Evolutionary conservation across 53 echinoderm and acorn worm species (phyloP).

Genomic region (Patiria pectinifera): DNA sequence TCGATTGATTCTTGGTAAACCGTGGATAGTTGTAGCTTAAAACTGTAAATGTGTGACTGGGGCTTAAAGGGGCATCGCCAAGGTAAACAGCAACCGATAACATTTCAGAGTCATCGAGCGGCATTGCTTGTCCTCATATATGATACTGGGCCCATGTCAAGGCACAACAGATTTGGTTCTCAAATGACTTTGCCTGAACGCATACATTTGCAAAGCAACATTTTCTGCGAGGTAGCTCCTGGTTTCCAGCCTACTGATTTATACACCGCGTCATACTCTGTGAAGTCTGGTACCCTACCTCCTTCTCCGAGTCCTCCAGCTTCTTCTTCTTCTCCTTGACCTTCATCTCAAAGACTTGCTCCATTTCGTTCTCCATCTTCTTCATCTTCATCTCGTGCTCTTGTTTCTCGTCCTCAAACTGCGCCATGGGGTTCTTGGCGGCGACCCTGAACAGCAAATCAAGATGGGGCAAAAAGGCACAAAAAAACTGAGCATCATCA

Average conservation of each 20-base stretch:
- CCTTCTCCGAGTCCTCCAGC: slow-evolving; percentile 94
- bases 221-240: too few species aligned
- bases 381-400: slow-evolving; percentile 98
- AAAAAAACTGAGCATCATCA: not conserved
- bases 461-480: not conserved
- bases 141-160: too few species aligned
- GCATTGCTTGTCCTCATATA: too few species aligned
- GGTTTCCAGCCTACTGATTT: not conserved
- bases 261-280: not conserved
- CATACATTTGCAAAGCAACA: too few species aligned
- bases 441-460: slow-evolving; percentile 54
- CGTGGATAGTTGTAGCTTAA: too few species aligned
- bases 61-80: too few species aligned
- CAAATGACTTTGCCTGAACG: too few species aligned
- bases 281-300: slow-evolving; percentile 68
- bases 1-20: too few species aligned
- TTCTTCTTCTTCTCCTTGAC: slow-evolving; percentile 99
- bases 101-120: too few species aligned
- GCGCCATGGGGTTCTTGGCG: slow-evolving; percentile 92
- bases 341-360: slow-evolving; percentile 99
- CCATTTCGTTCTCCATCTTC: slow-evolving; percentile 99
- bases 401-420: slow-evolving; percentile 98
- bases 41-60: too few species aligned
- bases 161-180: too few species aligned
- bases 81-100: too few species aligned